Conservation (phyloP, 2,888 invertebrate genomes). For the Mythimna loreyi region DNA sequence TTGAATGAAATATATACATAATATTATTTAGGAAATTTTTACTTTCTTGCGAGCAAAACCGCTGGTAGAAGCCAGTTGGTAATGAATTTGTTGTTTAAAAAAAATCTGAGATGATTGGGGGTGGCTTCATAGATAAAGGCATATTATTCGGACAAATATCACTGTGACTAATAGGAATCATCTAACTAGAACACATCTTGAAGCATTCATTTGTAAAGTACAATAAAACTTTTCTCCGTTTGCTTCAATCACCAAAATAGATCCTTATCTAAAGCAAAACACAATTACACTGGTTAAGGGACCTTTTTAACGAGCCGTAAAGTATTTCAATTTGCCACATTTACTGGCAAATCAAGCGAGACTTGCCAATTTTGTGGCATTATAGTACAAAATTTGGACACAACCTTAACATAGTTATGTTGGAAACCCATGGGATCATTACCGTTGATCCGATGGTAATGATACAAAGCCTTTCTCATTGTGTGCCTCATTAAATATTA, state of each 20-base stretch:
- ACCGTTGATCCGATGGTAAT: slow-evolving; percentile 80
- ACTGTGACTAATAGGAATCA: no score
- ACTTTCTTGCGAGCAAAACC: no score
- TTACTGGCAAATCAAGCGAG: slow-evolving; percentile 82
- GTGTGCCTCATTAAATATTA: slow-evolving; percentile 76
- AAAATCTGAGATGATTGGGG: no score
- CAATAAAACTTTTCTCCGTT: background rate
- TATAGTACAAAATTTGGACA: slow-evolving; percentile 80
- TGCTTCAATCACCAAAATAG: background rate
- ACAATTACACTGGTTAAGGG: slow-evolving; percentile 63
- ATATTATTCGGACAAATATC: no score
- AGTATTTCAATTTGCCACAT: slow-evolving; percentile 83
- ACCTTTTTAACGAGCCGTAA: slow-evolving; percentile 81
- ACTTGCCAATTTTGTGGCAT: slow-evolving; percentile 80
- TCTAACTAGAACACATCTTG: no score
- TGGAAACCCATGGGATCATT: slow-evolving; percentile 80
- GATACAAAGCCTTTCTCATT: slow-evolving; percentile 78
- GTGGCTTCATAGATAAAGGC: no score
- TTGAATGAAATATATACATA: no score
- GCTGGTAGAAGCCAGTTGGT: no score
- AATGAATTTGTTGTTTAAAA: no score
- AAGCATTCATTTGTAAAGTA: no score
- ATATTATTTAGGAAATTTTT: no score
- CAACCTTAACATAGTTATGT: slow-evolving; percentile 78
- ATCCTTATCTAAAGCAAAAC: slow-evolving; percentile 2